phyloP scores from a whole-genome alignment of 2,888 invertebrate genomes.

The Antheraea assamensis region DNA sequence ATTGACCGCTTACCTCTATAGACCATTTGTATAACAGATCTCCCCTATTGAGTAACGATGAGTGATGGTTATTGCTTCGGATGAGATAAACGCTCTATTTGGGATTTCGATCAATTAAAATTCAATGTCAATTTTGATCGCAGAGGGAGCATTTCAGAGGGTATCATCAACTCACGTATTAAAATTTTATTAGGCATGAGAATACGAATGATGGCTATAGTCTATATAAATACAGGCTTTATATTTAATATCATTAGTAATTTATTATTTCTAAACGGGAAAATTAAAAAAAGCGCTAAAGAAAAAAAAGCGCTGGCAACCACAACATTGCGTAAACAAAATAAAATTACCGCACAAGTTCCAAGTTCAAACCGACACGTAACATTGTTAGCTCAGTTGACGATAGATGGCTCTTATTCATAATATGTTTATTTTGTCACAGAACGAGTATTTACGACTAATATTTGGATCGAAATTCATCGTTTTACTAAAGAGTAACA shows the following conservation, averaged over 20 bases:
- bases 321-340: neutral
- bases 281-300: neutral
- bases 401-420: constrained; percentile 13
- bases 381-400: neutral
- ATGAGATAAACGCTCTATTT: constrained; percentile 1
- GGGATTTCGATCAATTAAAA: neutral
- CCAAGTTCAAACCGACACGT: neutral
- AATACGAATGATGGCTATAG: no score
- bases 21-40: constrained; percentile 53
- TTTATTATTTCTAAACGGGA: no score
- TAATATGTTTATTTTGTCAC: neutral
- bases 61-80: constrained; percentile 42
- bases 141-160: neutral
- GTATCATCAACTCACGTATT: neutral
- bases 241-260: no score
- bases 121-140: neutral
- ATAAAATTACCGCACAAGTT: neutral
- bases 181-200: no score
- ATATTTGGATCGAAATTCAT: no score
- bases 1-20: constrained; percentile 54
- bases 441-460: neutral
- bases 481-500: no score
- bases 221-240: no score
- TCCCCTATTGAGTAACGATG: constrained; percentile 53
- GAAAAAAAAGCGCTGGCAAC: neutral